Conservation (phyloP, 2,888 invertebrate species). For the Platycnemis pennipes region DNA sequence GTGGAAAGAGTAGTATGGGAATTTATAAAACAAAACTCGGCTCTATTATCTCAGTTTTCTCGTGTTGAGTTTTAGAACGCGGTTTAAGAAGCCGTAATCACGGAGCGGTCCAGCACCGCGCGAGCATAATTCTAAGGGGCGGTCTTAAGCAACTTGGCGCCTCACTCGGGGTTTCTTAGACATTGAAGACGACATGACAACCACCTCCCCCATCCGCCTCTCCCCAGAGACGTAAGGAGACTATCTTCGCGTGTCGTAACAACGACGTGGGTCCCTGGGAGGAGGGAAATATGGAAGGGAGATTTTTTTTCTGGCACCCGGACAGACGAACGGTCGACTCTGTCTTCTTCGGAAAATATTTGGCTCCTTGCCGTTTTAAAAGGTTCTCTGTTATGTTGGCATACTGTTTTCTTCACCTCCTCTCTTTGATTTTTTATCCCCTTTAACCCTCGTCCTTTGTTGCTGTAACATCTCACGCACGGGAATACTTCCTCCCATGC, state of each 20-base stretch:
- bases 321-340: neutral
- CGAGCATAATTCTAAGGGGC: too few relatives aligned
- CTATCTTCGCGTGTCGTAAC: neutral
- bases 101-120: too few relatives aligned
- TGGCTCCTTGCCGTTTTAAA: conserved; percentile 48
- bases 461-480: neutral
- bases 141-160: too few relatives aligned
- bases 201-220: neutral
- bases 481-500: too few relatives aligned
- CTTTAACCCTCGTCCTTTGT: neutral
- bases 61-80: too few relatives aligned
- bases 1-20: too few relatives aligned
- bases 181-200: too few relatives aligned
- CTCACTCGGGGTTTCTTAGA: too few relatives aligned
- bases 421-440: neutral
- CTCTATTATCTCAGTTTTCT: too few relatives aligned
- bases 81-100: too few relatives aligned
- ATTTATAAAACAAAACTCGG: too few relatives aligned
- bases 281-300: neutral
- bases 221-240: neutral
- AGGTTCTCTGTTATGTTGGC: conserved; percentile 32
- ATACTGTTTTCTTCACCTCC: neutral
- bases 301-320: conserved; percentile 19
- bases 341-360: neutral
- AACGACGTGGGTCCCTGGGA: neutral